Percentiles rank a stretch among this genome's conserved stretches.
Conservation (phyloP, 1,140 invertebrate species). For the Eciton burchellii region DNA sequence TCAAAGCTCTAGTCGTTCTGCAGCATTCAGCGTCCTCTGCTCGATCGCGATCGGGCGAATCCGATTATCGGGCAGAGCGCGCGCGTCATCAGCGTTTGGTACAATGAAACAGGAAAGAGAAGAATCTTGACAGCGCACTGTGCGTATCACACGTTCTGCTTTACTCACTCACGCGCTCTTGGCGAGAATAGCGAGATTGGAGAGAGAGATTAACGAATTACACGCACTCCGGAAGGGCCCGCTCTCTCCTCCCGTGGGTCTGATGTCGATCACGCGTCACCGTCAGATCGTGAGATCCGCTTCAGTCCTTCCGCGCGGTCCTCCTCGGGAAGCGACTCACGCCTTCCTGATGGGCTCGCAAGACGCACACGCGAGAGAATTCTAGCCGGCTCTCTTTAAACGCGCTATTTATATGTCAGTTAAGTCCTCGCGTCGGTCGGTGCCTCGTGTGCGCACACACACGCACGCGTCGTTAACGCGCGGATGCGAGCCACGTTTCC, state of each 20-base stretch:
- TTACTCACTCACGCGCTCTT: too few species aligned
- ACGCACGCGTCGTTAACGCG: slow-evolving; percentile 71
- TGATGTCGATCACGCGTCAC: slow-evolving; percentile 10
- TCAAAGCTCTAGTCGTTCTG: too few species aligned
- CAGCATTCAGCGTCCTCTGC: too few species aligned
- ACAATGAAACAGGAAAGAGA: too few species aligned
- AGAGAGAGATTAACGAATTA: not conserved
- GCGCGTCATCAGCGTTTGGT: not conserved
- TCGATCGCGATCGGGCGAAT: too few species aligned
- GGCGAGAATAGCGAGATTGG: too few species aligned
- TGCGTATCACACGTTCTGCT: not conserved
- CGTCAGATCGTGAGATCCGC: slow-evolving; percentile 3
- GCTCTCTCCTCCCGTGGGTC: not conserved
- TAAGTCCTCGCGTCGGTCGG: slow-evolving; percentile 73
- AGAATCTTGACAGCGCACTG: too few species aligned
- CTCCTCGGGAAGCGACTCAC: slow-evolving; percentile 70
- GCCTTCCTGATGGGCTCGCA: slow-evolving; percentile 74
- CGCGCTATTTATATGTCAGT: slow-evolving; percentile 82
- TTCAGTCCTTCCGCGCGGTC: slow-evolving; percentile 48
- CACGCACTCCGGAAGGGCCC: not conserved
- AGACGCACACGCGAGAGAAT: slow-evolving; percentile 73
- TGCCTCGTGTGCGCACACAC: slow-evolving; percentile 48
- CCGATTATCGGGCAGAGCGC: too few species aligned
- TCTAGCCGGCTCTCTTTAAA: slow-evolving; percentile 78
- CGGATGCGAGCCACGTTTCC: slow-evolving; percentile 45